These are phyloP conservation scores for Fregata magnificens DNA, from an alignment of 2,113 vertebrate genomes.

Conservation along the genomic window DNA sequence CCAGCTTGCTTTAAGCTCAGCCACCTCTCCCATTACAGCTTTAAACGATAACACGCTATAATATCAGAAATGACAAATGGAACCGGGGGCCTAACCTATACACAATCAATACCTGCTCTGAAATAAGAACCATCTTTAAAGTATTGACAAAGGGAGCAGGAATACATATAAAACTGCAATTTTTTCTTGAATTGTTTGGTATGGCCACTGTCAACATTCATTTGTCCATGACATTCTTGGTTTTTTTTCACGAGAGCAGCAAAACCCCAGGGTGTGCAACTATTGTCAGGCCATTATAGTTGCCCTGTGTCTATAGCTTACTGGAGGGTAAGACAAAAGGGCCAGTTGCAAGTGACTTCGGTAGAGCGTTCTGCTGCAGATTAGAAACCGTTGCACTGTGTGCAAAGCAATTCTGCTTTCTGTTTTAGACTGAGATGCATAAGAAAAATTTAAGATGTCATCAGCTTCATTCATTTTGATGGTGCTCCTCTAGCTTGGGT, in stretches of 20 bases:
- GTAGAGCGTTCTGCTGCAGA: constrained; percentile 8
- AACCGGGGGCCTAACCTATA: constrained; percentile 87
- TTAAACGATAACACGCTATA: constrained; percentile 96
- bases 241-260: neutral
- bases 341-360: constrained; percentile 55
- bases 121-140: constrained; percentile 89
- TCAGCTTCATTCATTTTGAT: constrained; percentile 7
- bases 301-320: constrained; percentile 35
- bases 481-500: neutral
- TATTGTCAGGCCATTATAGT: constrained; percentile 56
- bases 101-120: constrained; percentile 92
- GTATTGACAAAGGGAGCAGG: constrained; percentile 83
- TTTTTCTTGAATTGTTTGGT: constrained; percentile 53
- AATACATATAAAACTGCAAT: constrained; percentile 48
- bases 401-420: neutral
- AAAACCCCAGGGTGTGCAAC: constrained; percentile 43
- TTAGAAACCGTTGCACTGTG: neutral
- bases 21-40: constrained; percentile 87
- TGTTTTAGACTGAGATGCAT: neutral
- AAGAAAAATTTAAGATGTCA: constrained; percentile 21
- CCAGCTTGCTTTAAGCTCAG: constrained; percentile 82
- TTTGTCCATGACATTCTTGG: constrained; percentile 55
- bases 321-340: constrained; percentile 64
- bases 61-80: constrained; percentile 99
- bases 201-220: constrained; percentile 62